Base-by-base conservation (phyloP, 2,888 invertebrate genomes). In the Pteria penguin region DNA sequence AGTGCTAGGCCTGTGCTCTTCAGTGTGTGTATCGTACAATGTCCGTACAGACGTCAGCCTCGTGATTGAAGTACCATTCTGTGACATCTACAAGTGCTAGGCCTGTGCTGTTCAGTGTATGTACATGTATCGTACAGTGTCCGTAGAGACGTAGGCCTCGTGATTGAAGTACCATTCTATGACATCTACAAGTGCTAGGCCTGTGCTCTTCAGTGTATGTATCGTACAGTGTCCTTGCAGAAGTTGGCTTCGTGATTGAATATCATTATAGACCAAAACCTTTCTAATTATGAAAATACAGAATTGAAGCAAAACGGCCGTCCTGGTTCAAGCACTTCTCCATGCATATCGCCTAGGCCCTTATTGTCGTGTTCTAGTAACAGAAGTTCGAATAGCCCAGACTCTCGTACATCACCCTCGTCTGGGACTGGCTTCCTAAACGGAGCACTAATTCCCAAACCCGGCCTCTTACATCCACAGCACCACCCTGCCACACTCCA, bases 391-490 rank as follows among this genome's bases (percentile, higher is more conserved):
- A 82, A 81, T 22, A 87, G 86, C 57, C 87, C 87, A 8, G 87
- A 84, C 54, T 83, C 85, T 18, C 81, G 83, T 70, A 68, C 82
- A 31, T 87, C 84, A 11, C 88, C 83, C 27, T 82, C 67, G 26
- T 81, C 73, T 58, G 79, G 66, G 27, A 69, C 27, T 27, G 72
- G 55, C 26, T 78, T 69, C 26, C 69, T 73, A 60, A 80, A 72
- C 67, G 76, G 45, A 65, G 83, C 76, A 58, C 80, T 87, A 65
- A 80, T 87, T 45, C 86, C 88, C n/a, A 77, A 86, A 22, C 88
- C 88, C 0, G 87, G 87, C 26, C 83, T 87, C n/a, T 73, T 87
- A 57, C 85, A 82, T 72, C 73, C 82, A 0, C 86, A 86, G 27
- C 87, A 85, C 60, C 84, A 68, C 52, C 57, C 68, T 24, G 55